phyloP scores from a whole-genome alignment of 23 tunicate genomes.

The Diplosoma virens region DNA sequence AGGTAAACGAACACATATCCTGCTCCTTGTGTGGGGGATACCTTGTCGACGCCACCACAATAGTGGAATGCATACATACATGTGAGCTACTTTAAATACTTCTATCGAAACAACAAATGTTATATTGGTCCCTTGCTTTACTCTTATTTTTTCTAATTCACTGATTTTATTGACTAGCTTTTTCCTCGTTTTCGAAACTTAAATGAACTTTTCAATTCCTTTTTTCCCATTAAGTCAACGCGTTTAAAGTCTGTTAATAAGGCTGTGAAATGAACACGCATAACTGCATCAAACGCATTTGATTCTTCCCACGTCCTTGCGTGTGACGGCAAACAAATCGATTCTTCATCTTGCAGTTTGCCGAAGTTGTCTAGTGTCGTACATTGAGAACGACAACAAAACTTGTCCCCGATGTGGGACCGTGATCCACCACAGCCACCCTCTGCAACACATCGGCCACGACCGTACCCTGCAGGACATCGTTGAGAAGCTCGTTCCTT shows the following conservation, averaged over 20 bases:
- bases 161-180: too few species aligned
- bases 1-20: slow-evolving; percentile 68
- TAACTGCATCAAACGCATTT: too few species aligned
- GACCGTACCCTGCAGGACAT: slow-evolving; percentile 87
- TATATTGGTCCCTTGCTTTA: neutral
- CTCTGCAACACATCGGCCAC: slow-evolving; percentile 69
- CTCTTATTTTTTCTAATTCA: too few species aligned
- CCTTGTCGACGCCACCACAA: slow-evolving; percentile 81
- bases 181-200: too few species aligned
- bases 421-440: slow-evolving; percentile 83
- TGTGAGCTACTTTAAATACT: slow-evolving; percentile 49
- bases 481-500: slow-evolving; percentile 74
- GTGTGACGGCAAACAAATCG: too few species aligned
- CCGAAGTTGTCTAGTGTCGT: slow-evolving; percentile 56
- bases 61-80: slow-evolving; percentile 82
- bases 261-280: too few species aligned
- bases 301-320: too few species aligned
- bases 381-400: slow-evolving; percentile 33
- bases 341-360: slow-evolving; percentile 90
- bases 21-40: slow-evolving; percentile 81
- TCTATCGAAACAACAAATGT: neutral
- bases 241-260: too few species aligned
- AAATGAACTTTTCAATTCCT: too few species aligned
- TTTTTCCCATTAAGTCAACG: neutral
- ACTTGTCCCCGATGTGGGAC: slow-evolving; percentile 74